Conservation (phyloP, 1,140 invertebrate genomes). For the Octopus sinensis region DNA sequence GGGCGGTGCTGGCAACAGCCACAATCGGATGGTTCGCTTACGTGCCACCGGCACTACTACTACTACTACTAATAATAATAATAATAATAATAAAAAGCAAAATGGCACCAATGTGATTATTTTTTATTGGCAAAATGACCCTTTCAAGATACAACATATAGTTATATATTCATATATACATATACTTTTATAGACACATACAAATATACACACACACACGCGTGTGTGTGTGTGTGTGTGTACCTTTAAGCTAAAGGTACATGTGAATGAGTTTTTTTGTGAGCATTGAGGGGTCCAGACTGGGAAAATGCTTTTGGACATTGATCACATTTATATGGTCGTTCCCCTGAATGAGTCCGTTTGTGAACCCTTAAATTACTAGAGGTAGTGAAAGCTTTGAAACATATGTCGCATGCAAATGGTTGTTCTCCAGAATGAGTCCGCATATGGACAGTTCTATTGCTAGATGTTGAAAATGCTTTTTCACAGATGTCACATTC, state of each 20-base stretch:
- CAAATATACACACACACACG: too few species aligned
- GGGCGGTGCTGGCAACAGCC: too few species aligned
- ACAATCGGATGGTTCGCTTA: too few species aligned
- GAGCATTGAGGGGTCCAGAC: background rate
- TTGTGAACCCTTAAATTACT: background rate
- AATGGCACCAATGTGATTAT: too few species aligned
- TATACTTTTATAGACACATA: too few species aligned
- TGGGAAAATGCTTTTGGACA: conserved; percentile 5
- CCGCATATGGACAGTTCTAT: conserved; percentile 38
- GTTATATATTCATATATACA: too few species aligned
- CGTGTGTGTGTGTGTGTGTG: too few species aligned
- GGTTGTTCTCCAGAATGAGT: conserved; percentile 50
- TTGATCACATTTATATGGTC: conserved; percentile 10
- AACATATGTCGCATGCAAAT: conserved; percentile 54
- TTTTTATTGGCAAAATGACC: too few species aligned
- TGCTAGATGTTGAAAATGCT: conserved; percentile 17
- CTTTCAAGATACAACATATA: too few species aligned
- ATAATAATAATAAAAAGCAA: too few species aligned
- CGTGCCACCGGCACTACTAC: too few species aligned
- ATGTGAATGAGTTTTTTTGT: conserved; percentile 11
- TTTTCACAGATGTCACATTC: conserved; percentile 72
- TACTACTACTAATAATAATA: too few species aligned
- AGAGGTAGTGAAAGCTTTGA: conserved; percentile 24
- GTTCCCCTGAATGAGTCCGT: background rate
- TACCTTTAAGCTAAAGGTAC: background rate